phyloP scores from a whole-genome alignment of 2,797 vertebrate species.

The Rhodeus uyekii region DNA sequence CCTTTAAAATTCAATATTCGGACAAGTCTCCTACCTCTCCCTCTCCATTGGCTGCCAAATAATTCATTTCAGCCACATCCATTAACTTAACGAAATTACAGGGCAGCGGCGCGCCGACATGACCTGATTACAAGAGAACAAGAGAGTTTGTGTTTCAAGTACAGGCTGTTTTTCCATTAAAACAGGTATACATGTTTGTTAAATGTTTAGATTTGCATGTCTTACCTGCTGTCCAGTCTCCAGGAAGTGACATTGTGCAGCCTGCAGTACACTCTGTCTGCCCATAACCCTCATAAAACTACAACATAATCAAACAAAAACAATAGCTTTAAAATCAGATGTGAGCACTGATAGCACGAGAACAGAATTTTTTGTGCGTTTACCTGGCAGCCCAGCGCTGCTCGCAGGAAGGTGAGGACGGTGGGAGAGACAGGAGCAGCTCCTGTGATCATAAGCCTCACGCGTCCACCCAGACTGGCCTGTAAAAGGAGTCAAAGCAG shows the following conservation, averaged over 20 bases:
- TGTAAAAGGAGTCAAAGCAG: slow-evolving; percentile 58
- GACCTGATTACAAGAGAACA: slow-evolving; percentile 75
- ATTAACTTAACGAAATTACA: slow-evolving; percentile 89
- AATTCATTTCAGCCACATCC: slow-evolving; percentile 96
- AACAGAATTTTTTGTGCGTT: slow-evolving; percentile 60
- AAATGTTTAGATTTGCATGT: not conserved
- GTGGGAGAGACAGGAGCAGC: slow-evolving; percentile 93
- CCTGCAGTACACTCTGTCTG: slow-evolving; percentile 97
- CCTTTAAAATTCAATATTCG: not conserved
- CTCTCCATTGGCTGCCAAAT: slow-evolving; percentile 88
- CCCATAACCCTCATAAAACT: slow-evolving; percentile 98
- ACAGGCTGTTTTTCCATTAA: not conserved
- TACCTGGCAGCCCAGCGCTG: slow-evolving; percentile 96
- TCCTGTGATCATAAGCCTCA: slow-evolving; percentile 92
- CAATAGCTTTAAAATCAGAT: not conserved
- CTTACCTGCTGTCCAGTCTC: slow-evolving; percentile 95
- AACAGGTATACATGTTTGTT: not conserved
- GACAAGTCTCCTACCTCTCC: slow-evolving; percentile 83
- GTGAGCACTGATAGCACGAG: not conserved
- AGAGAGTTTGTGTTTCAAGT: not conserved
- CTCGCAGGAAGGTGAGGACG: slow-evolving; percentile 89
- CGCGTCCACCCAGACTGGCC: slow-evolving; percentile 89
- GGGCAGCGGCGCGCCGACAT: slow-evolving; percentile 92
- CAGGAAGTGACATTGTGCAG: slow-evolving; percentile 87
- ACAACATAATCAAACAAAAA: slow-evolving; percentile 28